Conservation (phyloP, 2,888 invertebrate species). For the Lasius fuliginosus region DNA sequence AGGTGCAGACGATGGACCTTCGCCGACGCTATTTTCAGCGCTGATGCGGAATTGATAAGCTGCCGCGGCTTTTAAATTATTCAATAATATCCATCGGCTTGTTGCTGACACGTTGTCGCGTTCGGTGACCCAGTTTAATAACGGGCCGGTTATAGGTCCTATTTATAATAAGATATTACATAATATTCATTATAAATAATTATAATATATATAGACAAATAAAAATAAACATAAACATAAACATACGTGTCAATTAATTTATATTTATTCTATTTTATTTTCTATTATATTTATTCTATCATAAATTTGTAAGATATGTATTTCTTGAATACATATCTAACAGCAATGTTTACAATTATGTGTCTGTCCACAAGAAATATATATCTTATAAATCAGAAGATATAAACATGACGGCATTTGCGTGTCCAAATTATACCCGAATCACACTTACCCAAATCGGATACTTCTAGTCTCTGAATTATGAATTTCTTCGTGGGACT, state of each 20-base stretch:
- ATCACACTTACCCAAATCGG: slow-evolving; percentile 91
- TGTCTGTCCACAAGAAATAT: neutral
- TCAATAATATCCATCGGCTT: slow-evolving; percentile 93
- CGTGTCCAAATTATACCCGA: neutral
- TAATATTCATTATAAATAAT: slow-evolving; percentile 5
- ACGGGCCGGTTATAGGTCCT: slow-evolving; percentile 95
- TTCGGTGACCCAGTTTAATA: slow-evolving; percentile 96
- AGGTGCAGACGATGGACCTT: slow-evolving; percentile 96
- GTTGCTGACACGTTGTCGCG: slow-evolving; percentile 94
- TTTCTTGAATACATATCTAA: neutral
- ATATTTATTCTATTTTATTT: neutral
- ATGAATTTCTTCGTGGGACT: slow-evolving; percentile 97
- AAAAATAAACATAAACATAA: neutral
- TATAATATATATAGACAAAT: slow-evolving; percentile 37
- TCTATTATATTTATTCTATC: neutral
- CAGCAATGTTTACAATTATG: neutral
- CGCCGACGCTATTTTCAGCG: slow-evolving; percentile 98
- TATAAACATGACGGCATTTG: neutral
- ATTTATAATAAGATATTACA: slow-evolving; percentile 1
- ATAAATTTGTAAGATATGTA: neutral
- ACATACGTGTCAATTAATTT: neutral
- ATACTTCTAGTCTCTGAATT: slow-evolving; percentile 96
- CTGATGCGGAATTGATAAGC: slow-evolving; percentile 99
- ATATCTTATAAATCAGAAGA: neutral
- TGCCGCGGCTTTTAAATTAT: slow-evolving; percentile 96